These are phyloP conservation scores for Nematostella vectensis DNA, from an alignment of 92 coral and sea anemone genomes.

Conservation along the genomic window DNA sequence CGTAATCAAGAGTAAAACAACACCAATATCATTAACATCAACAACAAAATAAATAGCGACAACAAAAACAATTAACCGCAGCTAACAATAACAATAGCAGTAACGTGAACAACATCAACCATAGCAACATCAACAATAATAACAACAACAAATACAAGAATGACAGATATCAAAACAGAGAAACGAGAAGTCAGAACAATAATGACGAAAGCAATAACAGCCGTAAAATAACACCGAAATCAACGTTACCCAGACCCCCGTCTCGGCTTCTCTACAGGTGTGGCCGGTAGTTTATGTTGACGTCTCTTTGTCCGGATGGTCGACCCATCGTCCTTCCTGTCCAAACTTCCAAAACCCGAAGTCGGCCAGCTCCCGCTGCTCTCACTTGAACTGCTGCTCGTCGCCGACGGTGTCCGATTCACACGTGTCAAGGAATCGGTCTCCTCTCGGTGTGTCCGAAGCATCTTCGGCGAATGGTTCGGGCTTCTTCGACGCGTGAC, in stretches of 20 bases:
- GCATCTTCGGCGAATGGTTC: conserved; percentile 41
- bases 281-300: conserved; percentile 44
- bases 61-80: too few species aligned
- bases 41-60: too few species aligned
- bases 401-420: conserved; percentile 60
- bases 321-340: conserved; percentile 17
- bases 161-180: too few species aligned
- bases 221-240: too few species aligned
- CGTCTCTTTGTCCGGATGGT: conserved; percentile 22
- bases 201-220: too few species aligned
- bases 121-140: too few species aligned
- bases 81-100: too few species aligned
- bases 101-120: too few species aligned
- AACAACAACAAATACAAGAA: too few species aligned
- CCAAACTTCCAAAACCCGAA: conserved; percentile 29
- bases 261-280: conserved; percentile 24
- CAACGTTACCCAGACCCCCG: conserved; percentile 35
- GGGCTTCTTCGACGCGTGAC: conserved; percentile 29
- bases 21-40: too few species aligned
- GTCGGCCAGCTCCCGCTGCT: conserved; percentile 53
- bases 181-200: too few species aligned
- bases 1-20: too few species aligned
- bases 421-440: conserved; percentile 12
- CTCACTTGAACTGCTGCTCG: conserved; percentile 78
- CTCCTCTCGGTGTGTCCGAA: conserved; percentile 31